Evolutionary conservation across 1,140 invertebrate genomes (phyloP).

Genomic region (Leptinotarsa undecemlineata): DNA sequence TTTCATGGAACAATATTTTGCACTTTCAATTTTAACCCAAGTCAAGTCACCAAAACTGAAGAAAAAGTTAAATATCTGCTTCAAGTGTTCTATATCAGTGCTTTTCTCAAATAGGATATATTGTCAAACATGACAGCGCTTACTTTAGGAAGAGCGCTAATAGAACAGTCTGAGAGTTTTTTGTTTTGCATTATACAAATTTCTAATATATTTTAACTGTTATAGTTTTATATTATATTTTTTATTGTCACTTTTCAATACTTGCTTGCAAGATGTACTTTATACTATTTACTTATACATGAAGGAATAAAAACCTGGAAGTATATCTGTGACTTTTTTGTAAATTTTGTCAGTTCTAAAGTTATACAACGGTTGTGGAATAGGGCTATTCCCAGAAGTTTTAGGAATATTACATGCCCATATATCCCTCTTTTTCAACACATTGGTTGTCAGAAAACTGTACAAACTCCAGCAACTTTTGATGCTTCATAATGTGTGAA

Average conservation of each 20-base stretch:
- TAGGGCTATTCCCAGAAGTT: no score
- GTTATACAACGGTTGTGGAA: no score
- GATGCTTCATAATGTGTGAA: no score
- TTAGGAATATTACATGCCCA: no score
- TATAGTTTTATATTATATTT: background rate
- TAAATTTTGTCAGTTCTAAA: no score
- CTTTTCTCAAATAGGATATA: background rate
- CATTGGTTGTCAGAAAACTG: no score
- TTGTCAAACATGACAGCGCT: background rate
- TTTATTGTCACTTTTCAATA: constrained; percentile 9
- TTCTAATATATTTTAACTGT: constrained; percentile 7
- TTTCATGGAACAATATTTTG: background rate
- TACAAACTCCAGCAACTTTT: no score
- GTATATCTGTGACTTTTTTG: no score
- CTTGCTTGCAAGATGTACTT: background rate
- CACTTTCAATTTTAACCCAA: constrained; percentile 1
- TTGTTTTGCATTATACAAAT: background rate
- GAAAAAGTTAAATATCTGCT: background rate
- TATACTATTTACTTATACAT: no score
- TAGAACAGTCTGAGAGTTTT: background rate
- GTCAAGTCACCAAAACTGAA: background rate
- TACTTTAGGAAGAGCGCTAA: background rate
- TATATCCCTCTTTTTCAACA: no score
- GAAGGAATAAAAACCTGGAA: no score
- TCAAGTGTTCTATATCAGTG: background rate